Percentiles rank a stretch among this genome's conserved stretches.
Evolutionary conservation across 2,888 invertebrate genomes (phyloP).

Genomic region (Epiperipatus broadwayi): DNA sequence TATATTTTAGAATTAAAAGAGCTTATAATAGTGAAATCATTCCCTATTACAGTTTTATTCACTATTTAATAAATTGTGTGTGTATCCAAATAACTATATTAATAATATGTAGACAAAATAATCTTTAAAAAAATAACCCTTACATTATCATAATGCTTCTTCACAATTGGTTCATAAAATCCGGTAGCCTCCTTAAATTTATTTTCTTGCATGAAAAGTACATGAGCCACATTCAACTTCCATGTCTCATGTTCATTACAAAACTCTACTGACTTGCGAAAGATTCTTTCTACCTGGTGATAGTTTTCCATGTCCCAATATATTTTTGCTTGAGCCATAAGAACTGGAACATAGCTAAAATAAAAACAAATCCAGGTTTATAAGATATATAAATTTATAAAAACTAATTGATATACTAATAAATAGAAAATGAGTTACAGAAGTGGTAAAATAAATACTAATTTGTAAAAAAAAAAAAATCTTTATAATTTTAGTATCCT

Average conservation of each 20-base stretch:
- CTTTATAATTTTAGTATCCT: too few species aligned
- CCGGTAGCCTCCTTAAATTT: constrained; percentile 94
- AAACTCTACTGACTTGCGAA: constrained; percentile 89
- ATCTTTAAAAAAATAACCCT: too few species aligned
- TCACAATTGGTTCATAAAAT: constrained; percentile 93
- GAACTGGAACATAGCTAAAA: constrained; percentile 68
- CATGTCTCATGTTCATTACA: constrained; percentile 92
- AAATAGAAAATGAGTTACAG: too few species aligned
- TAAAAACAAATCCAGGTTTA: constrained; percentile 11
- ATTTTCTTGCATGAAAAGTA: constrained; percentile 95
- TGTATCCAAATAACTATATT: too few species aligned
- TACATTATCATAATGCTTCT: constrained; percentile 65
- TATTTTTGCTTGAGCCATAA: constrained; percentile 99
- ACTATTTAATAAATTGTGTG: too few species aligned
- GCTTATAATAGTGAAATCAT: too few species aligned
- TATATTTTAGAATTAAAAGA: too few species aligned
- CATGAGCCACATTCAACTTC: constrained; percentile 95
- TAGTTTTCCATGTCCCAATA: constrained; percentile 96
- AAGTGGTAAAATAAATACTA: too few species aligned
- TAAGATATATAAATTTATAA: constrained; percentile 7
- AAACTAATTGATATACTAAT: too few species aligned
- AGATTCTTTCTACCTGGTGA: constrained; percentile 83
- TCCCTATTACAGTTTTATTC: too few species aligned
- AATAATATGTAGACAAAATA: too few species aligned
- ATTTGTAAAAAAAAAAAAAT: too few species aligned